These are phyloP conservation scores for Zaprionus obscuricornis DNA, from an alignment of 2,888 invertebrate genomes.

Conservation along the genomic window DNA sequence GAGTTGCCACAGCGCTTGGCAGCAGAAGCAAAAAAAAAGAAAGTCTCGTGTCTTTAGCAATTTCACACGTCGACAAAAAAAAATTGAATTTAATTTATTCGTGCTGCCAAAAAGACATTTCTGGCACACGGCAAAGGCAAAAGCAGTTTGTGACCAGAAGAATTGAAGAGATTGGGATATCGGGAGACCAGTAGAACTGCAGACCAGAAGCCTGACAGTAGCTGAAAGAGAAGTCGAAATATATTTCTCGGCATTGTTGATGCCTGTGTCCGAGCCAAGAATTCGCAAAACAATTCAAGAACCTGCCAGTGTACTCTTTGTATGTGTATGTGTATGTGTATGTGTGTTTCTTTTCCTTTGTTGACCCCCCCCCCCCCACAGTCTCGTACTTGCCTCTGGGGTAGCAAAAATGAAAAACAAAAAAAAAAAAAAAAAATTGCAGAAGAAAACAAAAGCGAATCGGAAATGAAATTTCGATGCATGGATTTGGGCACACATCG, in stretches of 20 bases:
- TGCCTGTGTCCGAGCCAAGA: conserved; percentile 62
- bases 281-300: conserved; percentile 54
- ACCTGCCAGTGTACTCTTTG: conserved; percentile 42
- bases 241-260: conserved; percentile 25
- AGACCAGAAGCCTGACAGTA: neutral
- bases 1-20: too few species aligned
- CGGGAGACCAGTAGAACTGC: too few species aligned
- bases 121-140: conserved; percentile 24
- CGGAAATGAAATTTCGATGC: conserved; percentile 64
- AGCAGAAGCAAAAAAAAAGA: too few species aligned
- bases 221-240: neutral
- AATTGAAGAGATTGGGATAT: too few species aligned
- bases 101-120: conserved; percentile 59
- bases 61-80: conserved; percentile 68
- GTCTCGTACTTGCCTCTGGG: too few species aligned
- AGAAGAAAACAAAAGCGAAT: conserved; percentile 44
- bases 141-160: conserved; percentile 1
- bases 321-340: too few species aligned
- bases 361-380: too few species aligned
- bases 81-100: conserved; percentile 69
- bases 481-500: conserved; percentile 67
- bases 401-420: conserved; percentile 18
- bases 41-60: conserved; percentile 64
- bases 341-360: too few species aligned
- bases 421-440: conserved; percentile 25